Percentiles rank a stretch among this genome's conserved stretches.
phyloP scores from a whole-genome alignment of 1,140 invertebrate species.

The Sarcophaga peregrina region DNA sequence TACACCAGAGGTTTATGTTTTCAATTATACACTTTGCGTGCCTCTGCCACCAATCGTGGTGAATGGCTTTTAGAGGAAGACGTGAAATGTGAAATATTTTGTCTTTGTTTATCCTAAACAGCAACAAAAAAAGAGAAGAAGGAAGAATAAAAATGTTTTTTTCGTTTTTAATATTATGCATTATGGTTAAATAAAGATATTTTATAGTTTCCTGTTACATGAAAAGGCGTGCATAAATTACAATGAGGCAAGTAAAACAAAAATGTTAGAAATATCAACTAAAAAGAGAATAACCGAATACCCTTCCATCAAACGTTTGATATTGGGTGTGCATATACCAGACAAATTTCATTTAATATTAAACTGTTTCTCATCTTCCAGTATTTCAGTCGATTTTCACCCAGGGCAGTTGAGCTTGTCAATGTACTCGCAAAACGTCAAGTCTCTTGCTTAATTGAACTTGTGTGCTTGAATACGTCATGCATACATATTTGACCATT shows the following conservation, averaged over 20 bases:
- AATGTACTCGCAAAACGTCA: too few relatives aligned
- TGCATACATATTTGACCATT: too few relatives aligned
- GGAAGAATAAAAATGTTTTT: background rate
- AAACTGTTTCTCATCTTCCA: too few relatives aligned
- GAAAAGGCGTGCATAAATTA: slow-evolving; percentile 36
- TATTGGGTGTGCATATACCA: too few relatives aligned
- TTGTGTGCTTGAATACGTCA: too few relatives aligned
- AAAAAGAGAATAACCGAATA: too few relatives aligned
- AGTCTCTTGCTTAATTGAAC: too few relatives aligned
- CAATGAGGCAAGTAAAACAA: background rate
- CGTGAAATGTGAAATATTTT: background rate
- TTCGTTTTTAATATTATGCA: background rate
- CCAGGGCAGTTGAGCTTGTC: too few relatives aligned
- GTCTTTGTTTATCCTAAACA: background rate
- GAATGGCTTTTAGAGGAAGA: background rate
- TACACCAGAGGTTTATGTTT: slow-evolving; percentile 22
- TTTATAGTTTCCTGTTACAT: slow-evolving; percentile 39
- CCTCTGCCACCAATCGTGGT: background rate
- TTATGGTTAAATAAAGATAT: slow-evolving; percentile 38
- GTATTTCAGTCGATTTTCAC: too few relatives aligned
- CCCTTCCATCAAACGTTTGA: too few relatives aligned
- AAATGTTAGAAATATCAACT: too few relatives aligned
- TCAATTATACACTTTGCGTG: slow-evolving; percentile 7
- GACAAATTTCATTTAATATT: too few relatives aligned
- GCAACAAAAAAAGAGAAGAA: background rate